A percentile compares a stretch with the other conserved stretches of the same genome.
phyloP scores from a whole-genome alignment of 2,797 vertebrate species.

The Chromis chromis region DNA sequence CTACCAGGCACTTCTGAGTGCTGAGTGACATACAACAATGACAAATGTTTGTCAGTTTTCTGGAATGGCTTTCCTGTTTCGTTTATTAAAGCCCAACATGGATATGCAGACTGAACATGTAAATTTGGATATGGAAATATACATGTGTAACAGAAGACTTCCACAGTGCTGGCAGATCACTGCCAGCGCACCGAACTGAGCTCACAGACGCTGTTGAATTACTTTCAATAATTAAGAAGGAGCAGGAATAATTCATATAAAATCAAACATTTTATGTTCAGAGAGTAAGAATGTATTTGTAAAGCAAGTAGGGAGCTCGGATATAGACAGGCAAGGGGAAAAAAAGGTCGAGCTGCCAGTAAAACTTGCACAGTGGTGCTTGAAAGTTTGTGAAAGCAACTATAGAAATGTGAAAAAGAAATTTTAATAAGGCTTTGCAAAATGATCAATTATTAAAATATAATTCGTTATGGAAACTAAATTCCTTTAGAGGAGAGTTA shows the following conservation, averaged over 20 bases:
- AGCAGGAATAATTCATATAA: slow-evolving; percentile 34
- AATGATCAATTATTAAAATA: slow-evolving; percentile 6
- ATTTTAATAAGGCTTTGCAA: slow-evolving; percentile 20
- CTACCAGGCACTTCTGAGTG: slow-evolving; percentile 26
- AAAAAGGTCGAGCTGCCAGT: no score
- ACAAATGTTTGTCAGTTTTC: slow-evolving; percentile 30
- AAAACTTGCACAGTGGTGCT: no score
- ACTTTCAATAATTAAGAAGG: slow-evolving; percentile 28
- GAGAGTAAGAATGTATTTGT: slow-evolving; percentile 6
- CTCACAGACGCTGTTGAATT: slow-evolving; percentile 17
- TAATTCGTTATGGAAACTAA: not conserved
- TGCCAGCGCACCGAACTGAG: not conserved
- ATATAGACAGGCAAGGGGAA: not conserved
- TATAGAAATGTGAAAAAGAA: not conserved
- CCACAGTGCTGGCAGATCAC: not conserved
- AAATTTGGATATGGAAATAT: not conserved
- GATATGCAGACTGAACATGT: slow-evolving; percentile 3
- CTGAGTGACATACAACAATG: slow-evolving; percentile 25
- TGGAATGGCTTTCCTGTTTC: slow-evolving; percentile 8
- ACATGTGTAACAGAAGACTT: not conserved
- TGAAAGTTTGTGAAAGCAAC: not conserved
- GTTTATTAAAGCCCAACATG: slow-evolving; percentile 23
- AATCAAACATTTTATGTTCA: slow-evolving; percentile 16
- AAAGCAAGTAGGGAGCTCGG: not conserved
- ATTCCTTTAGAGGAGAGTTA: not conserved